Conservation (phyloP, 2,888 invertebrate genomes). For the Drosophila flavopinicola region DNA sequence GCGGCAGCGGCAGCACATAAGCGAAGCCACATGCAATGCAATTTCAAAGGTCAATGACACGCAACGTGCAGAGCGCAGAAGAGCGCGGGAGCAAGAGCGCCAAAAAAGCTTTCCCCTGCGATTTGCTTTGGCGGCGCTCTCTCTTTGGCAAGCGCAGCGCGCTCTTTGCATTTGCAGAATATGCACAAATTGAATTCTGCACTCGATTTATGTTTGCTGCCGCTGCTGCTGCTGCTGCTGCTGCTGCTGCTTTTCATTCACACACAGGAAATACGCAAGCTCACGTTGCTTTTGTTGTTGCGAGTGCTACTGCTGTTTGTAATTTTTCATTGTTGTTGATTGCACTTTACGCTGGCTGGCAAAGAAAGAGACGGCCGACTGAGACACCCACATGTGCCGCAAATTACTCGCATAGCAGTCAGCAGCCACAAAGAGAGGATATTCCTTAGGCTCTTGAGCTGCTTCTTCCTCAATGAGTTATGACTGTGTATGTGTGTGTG, state of each 20-base stretch:
- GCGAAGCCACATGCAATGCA: slow-evolving; percentile 73
- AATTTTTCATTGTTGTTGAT: slow-evolving; percentile 76
- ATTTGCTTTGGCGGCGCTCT: slow-evolving; percentile 14
- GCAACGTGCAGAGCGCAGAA: slow-evolving; percentile 55
- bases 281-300: slow-evolving; percentile 38
- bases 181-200: slow-evolving; percentile 57
- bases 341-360: slow-evolving; percentile 60
- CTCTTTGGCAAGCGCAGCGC: slow-evolving; percentile 20
- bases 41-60: slow-evolving; percentile 80
- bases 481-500: slow-evolving; percentile 25
- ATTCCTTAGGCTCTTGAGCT: slow-evolving; percentile 27
- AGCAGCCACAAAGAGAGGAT: slow-evolving; percentile 7
- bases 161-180: slow-evolving; percentile 47
- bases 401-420: slow-evolving; percentile 52
- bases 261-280: slow-evolving; percentile 75
- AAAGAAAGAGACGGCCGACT: slow-evolving; percentile 14
- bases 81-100: slow-evolving; percentile 39
- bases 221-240: slow-evolving; percentile 13
- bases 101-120: slow-evolving; percentile 42
- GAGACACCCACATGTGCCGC: slow-evolving; percentile 74
- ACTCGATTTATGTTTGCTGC: slow-evolving; percentile 25
- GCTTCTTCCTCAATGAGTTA: slow-evolving; percentile 24
- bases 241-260: slow-evolving; percentile 63
- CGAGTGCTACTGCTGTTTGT: slow-evolving; percentile 36
- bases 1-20: slow-evolving; percentile 54